Base-by-base conservation (phyloP, 2,888 invertebrate species). In the Dicyrtomina minuta region DNA sequence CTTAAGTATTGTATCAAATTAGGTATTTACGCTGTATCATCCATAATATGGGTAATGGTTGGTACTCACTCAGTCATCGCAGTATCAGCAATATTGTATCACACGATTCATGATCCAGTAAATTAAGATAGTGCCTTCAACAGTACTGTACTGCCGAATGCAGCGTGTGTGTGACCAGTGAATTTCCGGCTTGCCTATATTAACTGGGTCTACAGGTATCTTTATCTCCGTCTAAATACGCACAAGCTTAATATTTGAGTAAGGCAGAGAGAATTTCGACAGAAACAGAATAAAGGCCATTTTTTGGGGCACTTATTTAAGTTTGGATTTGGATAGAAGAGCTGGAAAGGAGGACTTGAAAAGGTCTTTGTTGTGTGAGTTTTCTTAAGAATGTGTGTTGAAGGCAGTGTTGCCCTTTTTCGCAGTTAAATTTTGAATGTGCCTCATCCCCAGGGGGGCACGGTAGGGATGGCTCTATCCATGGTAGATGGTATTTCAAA, bases 391-490 rank as follows among this genome's bases (percentile, higher is more conserved):
- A 65, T 55, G 44, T 27, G n/a, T n/a, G n/a, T n/a, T n/a, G n/a
- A n/a, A n/a, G n/a, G 65, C 65, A 65, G 55, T 55, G 65, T 65
- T 65, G 65, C 65, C 65, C 64, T 64, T 65, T 65, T 65, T 65
- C 65, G 65, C 65, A 65, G 65, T 65, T 41, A 53, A 43, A 41
- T 55, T 46, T 61, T 61, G 39, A 17, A 58, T 39, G 26, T 61
- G 15, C 53, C 55, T 53, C 53, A 20, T 55, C 55, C 55, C 53
- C 65, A 65, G 65, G 65, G 65, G 65, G 55, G 55, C 39, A 65
- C 17, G 24, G 58, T 39, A 17, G 24, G 59, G 3, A 56, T 58
- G 58, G 58, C 17, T n/a, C n/a, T n/a, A n/a, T n/a, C n/a, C n/a
- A n/a, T n/a, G n/a, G 41, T 56, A 8, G 4, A 5, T 39, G 58